A percentile compares a stretch with the other conserved stretches of the same genome.
Evolutionary conservation across 2,797 vertebrate species (phyloP).

Genomic region (Galaxias olidus): DNA sequence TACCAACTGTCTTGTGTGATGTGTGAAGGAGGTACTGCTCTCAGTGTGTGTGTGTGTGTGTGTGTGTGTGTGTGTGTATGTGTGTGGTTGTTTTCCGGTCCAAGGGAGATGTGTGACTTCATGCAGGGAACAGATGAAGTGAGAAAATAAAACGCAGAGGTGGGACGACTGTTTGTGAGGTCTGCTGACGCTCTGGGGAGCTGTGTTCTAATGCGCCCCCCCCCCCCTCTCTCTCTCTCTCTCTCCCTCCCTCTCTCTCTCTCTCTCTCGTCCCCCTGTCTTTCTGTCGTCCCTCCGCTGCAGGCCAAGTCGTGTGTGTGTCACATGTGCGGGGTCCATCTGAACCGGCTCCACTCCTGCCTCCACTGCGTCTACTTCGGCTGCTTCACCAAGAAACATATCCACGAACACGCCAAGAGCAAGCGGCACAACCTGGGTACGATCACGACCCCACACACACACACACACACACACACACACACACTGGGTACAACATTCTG

Average conservation of each 20-base stretch:
- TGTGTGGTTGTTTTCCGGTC: too few species aligned
- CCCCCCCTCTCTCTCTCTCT: too few species aligned
- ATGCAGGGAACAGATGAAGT: too few species aligned
- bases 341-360: constrained; percentile 97
- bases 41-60: constrained; percentile 6
- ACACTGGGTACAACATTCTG: neutral
- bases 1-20: neutral
- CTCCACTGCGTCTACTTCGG: constrained; percentile 98
- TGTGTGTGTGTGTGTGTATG: constrained; percentile 8
- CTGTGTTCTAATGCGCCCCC: too few species aligned
- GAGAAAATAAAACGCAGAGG: too few species aligned
- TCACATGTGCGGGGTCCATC: constrained; percentile 95
- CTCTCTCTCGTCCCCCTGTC: neutral
- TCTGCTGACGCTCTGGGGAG: too few species aligned
- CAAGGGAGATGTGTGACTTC: too few species aligned
- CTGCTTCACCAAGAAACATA: constrained; percentile 98
- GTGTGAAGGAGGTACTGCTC: too few species aligned
- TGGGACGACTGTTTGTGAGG: too few species aligned
- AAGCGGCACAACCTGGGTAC: constrained; percentile 44
- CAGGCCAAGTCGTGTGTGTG: constrained; percentile 98
- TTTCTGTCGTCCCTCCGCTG: neutral
- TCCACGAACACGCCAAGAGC: constrained; percentile 96
- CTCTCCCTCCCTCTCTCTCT: neutral
- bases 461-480: constrained; percentile 6
- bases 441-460: neutral